Evolutionary conservation across 2,888 invertebrate species (phyloP).

Genomic region (Polietes domitor): DNA sequence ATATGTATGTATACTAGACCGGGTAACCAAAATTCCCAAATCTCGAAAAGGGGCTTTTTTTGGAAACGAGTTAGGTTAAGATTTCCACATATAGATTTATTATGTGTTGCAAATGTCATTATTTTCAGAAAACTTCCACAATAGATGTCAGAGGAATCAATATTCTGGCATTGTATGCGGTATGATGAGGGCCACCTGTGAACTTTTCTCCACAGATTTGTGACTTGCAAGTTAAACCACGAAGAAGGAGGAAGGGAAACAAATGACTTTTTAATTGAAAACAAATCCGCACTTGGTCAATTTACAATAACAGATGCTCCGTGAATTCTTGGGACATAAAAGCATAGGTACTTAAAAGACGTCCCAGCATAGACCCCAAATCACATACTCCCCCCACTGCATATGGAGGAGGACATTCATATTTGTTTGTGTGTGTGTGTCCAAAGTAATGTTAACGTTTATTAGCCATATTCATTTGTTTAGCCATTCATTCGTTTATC

Average conservation of each 20-base stretch:
- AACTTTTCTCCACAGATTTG: no score
- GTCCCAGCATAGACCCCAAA: not conserved
- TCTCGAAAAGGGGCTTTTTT: no score
- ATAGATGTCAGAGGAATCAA: no score
- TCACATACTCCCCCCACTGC: not conserved
- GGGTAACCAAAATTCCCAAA: no score
- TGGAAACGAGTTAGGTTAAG: no score
- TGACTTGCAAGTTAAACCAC: no score
- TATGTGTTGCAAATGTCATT: no score
- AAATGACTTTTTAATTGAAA: conserved; percentile 51
- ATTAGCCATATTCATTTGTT: conserved; percentile 57
- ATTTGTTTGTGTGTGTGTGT: not conserved
- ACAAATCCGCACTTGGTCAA: conserved; percentile 33
- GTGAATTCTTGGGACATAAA: not conserved
- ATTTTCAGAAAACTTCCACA: no score
- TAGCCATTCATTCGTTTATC: conserved; percentile 38
- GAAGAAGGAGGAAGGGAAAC: not conserved
- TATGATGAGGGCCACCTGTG: no score
- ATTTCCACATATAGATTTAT: no score
- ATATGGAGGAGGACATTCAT: not conserved
- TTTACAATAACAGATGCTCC: conserved; percentile 34
- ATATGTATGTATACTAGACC: no score
- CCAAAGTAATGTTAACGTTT: conserved; percentile 28
- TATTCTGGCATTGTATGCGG: no score
- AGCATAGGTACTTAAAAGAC: not conserved